Conservation (phyloP, 1,140 invertebrate species). For the Aphidius ervi region DNA sequence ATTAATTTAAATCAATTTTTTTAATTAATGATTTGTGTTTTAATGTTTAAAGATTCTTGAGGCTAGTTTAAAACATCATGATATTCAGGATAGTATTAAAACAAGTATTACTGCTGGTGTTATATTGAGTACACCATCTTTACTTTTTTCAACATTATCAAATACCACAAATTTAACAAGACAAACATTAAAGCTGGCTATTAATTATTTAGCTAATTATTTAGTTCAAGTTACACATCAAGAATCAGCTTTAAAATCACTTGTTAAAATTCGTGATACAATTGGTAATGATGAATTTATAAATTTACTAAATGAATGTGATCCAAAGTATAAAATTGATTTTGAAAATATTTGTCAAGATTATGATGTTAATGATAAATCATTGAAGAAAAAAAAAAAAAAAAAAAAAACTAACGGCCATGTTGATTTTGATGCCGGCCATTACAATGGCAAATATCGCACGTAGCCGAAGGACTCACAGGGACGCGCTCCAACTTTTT, state of each 20-base stretch:
- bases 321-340: slow-evolving; percentile 58
- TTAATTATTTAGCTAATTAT: slow-evolving; percentile 61
- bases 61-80: slow-evolving; percentile 60
- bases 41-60: slow-evolving; percentile 59
- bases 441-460: no score
- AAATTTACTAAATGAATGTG: slow-evolving; percentile 46
- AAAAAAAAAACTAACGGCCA: no score
- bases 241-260: slow-evolving; percentile 63
- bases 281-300: slow-evolving; percentile 64
- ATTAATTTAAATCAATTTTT: background rate
- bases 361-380: slow-evolving; percentile 53
- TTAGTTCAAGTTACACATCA: slow-evolving; percentile 64
- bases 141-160: slow-evolving; percentile 53
- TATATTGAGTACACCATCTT: slow-evolving; percentile 62
- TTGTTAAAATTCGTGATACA: slow-evolving; percentile 63
- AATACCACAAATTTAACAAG: slow-evolving; percentile 38
- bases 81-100: slow-evolving; percentile 55
- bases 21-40: background rate
- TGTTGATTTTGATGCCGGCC: no score
- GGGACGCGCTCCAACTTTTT: no score
- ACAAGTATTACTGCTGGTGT: slow-evolving; percentile 64
- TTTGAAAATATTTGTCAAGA: slow-evolving; percentile 66
- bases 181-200: slow-evolving; percentile 48
- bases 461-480: no score
- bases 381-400: slow-evolving; percentile 23